Base-by-base conservation (phyloP, 1,140 invertebrate genomes). In the Drosophila funebris region DNA sequence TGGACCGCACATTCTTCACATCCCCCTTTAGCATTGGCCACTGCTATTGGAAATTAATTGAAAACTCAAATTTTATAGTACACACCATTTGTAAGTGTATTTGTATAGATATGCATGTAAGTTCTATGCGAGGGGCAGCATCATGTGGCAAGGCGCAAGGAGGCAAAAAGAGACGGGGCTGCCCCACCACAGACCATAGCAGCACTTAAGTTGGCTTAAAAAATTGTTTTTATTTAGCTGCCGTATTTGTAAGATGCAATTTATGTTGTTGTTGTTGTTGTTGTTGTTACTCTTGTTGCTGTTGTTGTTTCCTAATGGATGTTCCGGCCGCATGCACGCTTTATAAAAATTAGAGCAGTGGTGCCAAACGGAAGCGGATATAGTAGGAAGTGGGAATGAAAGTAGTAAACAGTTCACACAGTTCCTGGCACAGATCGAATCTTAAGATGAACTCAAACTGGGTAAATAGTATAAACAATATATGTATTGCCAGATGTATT, bases 31-130 rank as follows among this genome's bases (percentile, higher is more conserved):
- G 14, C 41, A 52, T 27, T 46, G 44, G 36, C 52, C 50, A 18
- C 33, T 50, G 33, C 61, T 70, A 87, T 87, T 87, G 83, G 67
- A 82, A 87, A 87, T 87, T 87, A 87, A 87, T 87, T 87, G 78
- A 82, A 88, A 87, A 87, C 78, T 88, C 73, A 71, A 69, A 78
- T 78, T 82, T 76, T 71, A 76, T 82, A 82, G 74, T 67, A 72
- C 46, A 50, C 24, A 60, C 29, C 9, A 53, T 53, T 36, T 37
- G 22, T 22, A 14, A 18, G 50, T n/a, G n/a, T n/a, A n/a, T n/a
- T n/a, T n/a, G n/a, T 27, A 53, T 53, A 53, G 29, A 61, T 50
- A 3, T 50, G 7, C 43, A 43, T 46, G 39, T 48, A 39, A 33
- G 29, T 53, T 18, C 11, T 0, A 6, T 31, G 4, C 27, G 5